A percentile compares a stretch with the other conserved stretches of the same genome.
Conservation (phyloP, 2,797 vertebrate genomes). For the Coluber constrictor region DNA sequence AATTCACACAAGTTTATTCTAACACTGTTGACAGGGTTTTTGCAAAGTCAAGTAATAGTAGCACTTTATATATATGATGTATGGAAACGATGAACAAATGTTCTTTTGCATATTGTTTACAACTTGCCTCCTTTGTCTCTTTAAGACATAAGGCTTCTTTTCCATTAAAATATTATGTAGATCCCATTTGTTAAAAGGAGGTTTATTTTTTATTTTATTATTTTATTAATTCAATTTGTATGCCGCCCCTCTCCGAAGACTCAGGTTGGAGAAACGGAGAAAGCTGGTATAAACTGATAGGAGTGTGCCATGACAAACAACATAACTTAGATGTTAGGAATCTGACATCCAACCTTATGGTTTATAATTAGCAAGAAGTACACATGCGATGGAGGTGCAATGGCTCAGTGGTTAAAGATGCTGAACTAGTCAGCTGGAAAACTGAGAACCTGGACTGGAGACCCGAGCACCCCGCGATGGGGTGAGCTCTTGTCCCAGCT, state of each 20-base stretch:
- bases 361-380: background rate
- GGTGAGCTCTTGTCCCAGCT: background rate
- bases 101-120: background rate
- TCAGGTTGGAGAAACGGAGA: background rate
- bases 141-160: background rate
- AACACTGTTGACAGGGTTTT: background rate
- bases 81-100: background rate
- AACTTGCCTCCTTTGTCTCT: background rate
- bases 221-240: too few relatives aligned
- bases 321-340: background rate
- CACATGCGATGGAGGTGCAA: background rate
- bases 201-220: too few relatives aligned
- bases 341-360: background rate
- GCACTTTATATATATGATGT: background rate
- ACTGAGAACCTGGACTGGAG: background rate
- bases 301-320: background rate
- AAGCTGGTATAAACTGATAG: background rate
- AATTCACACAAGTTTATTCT: background rate
- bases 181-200: background rate
- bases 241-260: too few relatives aligned
- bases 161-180: background rate
- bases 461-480: fast-evolving
- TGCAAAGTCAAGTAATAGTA: background rate
- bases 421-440: background rate
- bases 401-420: background rate